These are phyloP conservation scores for Coptodon bakossiorum DNA, from an alignment of 2,113 vertebrate genomes.

Conservation along the genomic window DNA sequence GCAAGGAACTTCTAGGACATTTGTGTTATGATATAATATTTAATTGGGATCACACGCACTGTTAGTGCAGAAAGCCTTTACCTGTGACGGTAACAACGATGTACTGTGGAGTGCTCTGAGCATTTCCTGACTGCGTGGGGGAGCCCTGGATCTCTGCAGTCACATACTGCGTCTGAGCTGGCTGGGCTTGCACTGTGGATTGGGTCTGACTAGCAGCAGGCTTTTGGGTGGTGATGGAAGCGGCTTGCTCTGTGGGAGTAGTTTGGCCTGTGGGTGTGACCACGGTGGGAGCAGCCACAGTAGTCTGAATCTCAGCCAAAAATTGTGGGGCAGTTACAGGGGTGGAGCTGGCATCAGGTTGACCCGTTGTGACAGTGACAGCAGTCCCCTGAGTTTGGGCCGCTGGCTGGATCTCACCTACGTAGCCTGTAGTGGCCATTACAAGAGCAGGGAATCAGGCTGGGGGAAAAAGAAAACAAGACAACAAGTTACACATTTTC, in stretches of 20 bases:
- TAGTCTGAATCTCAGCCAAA: slow-evolving; percentile 62
- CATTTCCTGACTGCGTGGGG: slow-evolving; percentile 66
- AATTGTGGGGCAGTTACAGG: slow-evolving; percentile 49
- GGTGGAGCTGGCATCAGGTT: slow-evolving; percentile 49
- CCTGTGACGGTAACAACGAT: slow-evolving; percentile 91
- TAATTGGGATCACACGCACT: neutral
- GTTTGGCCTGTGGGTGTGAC: slow-evolving; percentile 58
- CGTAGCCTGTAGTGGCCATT: slow-evolving; percentile 88
- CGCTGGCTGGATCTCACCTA: slow-evolving; percentile 81
- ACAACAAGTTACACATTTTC: neutral
- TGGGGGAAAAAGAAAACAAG: neutral
- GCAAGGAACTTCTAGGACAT: neutral
- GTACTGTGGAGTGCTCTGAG: slow-evolving; percentile 81
- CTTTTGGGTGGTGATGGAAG: slow-evolving; percentile 49
- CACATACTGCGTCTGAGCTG: slow-evolving; percentile 74
- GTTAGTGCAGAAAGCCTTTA: slow-evolving; percentile 38
- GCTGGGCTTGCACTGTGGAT: slow-evolving; percentile 55
- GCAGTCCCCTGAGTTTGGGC: slow-evolving; percentile 71
- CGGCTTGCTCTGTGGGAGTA: slow-evolving; percentile 32
- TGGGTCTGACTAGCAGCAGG: slow-evolving; percentile 49
- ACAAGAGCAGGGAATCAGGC: slow-evolving; percentile 52
- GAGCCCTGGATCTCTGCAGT: slow-evolving; percentile 77
- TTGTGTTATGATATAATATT: neutral
- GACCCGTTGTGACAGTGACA: slow-evolving; percentile 64
- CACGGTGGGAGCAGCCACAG: slow-evolving; percentile 43